A percentile compares a stretch with the other conserved stretches of the same genome.
phyloP scores from a whole-genome alignment of 2,888 invertebrate genomes.

The Sympetrum striolatum region DNA sequence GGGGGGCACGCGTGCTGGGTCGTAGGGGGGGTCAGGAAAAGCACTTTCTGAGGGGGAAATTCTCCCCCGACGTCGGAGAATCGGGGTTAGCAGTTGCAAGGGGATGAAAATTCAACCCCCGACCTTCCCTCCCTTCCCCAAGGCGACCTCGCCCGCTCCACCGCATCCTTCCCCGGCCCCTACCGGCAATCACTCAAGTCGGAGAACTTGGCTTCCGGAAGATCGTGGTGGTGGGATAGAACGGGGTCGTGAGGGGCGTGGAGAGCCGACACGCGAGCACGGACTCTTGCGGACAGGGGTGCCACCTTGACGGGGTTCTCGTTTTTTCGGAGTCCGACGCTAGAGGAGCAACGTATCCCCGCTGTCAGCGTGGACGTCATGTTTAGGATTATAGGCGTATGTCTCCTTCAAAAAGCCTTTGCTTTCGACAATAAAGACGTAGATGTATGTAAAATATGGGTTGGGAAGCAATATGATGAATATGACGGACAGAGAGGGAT shows the following conservation, averaged over 20 bases:
- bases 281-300: background rate
- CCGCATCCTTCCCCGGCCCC: background rate
- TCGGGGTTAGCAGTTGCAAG: background rate
- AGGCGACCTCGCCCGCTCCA: background rate
- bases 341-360: too few species aligned
- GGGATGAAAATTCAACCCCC: background rate
- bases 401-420: too few species aligned
- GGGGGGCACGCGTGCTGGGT: background rate
- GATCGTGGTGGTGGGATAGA: background rate
- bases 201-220: background rate
- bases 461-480: too few species aligned
- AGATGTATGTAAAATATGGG: too few species aligned
- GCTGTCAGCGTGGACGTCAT: too few species aligned
- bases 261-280: background rate
- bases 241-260: background rate
- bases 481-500: too few species aligned
- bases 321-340: too few species aligned
- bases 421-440: too few species aligned
- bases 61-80: background rate
- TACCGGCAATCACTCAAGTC: background rate
- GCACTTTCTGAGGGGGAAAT: background rate
- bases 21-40: background rate
- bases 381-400: too few species aligned
- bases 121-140: background rate
- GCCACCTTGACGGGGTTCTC: too few species aligned